These are phyloP conservation scores for Heteromyza rotundicornis DNA, from an alignment of 2,888 invertebrate species.

Conservation along the genomic window DNA sequence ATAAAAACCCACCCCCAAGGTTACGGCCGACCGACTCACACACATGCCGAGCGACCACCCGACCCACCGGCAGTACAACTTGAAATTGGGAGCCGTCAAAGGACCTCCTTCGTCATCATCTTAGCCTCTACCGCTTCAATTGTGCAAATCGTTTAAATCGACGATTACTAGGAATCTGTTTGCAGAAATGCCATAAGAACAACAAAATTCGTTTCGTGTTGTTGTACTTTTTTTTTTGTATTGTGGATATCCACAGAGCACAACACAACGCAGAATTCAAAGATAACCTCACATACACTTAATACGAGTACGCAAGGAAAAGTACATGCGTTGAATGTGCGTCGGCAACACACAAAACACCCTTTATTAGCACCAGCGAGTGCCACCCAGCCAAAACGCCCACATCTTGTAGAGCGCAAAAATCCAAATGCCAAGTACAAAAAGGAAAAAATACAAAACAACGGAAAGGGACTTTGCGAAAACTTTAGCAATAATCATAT, in stretches of 20 bases:
- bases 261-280: neutral
- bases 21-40: neutral
- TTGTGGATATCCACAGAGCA: no score
- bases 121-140: slow-evolving; percentile 15
- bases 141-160: slow-evolving; percentile 23
- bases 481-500: neutral
- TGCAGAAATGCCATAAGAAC: no score
- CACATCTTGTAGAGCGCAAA: neutral
- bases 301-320: neutral
- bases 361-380: neutral
- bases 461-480: no score
- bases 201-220: no score
- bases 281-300: neutral
- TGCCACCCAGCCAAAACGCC: neutral
- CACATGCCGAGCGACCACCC: neutral
- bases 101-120: neutral
- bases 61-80: neutral
- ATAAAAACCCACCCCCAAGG: neutral
- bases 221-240: no score
- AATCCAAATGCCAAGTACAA: neutral
- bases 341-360: neutral
- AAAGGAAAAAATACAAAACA: neutral
- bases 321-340: neutral
- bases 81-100: no score
- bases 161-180: slow-evolving; percentile 5